Percentiles rank a stretch among this genome's conserved stretches.
Evolutionary conservation across 2,113 vertebrate species (phyloP).

Genomic region (Oryctolagus cuniculus): DNA sequence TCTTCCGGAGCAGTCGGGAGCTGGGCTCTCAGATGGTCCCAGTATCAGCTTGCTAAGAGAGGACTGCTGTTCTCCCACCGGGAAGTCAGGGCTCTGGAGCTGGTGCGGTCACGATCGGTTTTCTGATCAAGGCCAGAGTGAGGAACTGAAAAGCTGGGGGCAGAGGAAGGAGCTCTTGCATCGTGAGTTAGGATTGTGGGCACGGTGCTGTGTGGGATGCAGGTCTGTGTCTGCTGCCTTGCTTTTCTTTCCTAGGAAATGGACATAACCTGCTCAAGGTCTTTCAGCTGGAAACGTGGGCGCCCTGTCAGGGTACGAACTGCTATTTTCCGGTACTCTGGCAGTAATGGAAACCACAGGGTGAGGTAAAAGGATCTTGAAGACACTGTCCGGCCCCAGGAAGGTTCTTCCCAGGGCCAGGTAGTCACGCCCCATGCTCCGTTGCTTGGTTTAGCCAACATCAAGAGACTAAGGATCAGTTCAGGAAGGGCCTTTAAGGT

Average conservation of each 20-base stretch:
- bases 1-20: slow-evolving; percentile 70
- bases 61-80: slow-evolving; percentile 21
- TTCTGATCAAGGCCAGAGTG: slow-evolving; percentile 61
- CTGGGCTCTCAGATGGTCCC: slow-evolving; percentile 42
- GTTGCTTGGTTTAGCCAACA: background rate
- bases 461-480: background rate
- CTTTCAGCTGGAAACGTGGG: background rate
- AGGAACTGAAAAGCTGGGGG: background rate
- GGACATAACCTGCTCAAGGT: background rate
- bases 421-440: background rate
- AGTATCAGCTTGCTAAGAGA: slow-evolving; percentile 42
- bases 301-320: background rate
- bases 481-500: background rate
- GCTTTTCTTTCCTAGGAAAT: slow-evolving; percentile 28
- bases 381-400: background rate
- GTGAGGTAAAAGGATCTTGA: background rate
- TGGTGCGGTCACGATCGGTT: background rate
- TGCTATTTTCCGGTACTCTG: background rate
- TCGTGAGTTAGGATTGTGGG: background rate
- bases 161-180: background rate
- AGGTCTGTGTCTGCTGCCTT: background rate
- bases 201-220: rapidly evolving
- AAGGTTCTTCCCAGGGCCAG: background rate
- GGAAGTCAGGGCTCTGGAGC: slow-evolving; percentile 36
- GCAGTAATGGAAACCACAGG: background rate